Percentiles rank a stretch among this genome's conserved stretches.
Evolutionary conservation across 2,113 vertebrate genomes (phyloP).

Genomic region (Melierax canorus): DNA sequence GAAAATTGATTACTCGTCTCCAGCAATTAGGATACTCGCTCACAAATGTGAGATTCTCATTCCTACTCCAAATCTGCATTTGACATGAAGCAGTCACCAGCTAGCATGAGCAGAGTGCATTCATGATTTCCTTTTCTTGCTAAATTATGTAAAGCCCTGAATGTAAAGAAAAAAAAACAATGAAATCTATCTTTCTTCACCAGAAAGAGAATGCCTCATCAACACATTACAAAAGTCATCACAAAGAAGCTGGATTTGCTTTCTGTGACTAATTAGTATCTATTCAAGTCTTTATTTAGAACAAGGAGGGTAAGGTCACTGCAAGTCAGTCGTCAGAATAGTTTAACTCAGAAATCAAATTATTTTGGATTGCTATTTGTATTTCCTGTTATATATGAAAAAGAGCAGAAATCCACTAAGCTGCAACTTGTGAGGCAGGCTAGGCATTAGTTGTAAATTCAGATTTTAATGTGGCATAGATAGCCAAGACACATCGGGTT

Average conservation of each 20-base stretch:
- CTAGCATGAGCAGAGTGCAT: neutral
- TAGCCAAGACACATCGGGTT: neutral
- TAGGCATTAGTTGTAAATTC: neutral
- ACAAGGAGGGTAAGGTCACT: neutral
- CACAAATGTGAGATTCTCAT: neutral
- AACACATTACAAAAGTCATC: neutral
- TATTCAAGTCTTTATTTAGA: constrained; percentile 1
- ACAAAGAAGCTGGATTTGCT: neutral
- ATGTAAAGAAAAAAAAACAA: neutral
- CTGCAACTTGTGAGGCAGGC: neutral
- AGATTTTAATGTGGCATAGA: neutral
- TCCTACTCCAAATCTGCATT: neutral
- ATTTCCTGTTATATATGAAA: neutral
- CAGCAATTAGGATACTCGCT: neutral
- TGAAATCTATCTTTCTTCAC: neutral
- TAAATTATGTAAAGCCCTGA: neutral
- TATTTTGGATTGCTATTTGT: neutral
- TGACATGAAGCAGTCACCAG: neutral
- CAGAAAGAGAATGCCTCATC: neutral
- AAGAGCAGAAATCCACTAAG: neutral
- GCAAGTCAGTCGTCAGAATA: neutral
- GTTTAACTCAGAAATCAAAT: constrained; percentile 1
- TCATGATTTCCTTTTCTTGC: neutral
- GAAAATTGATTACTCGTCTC: neutral
- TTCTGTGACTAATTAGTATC: neutral